Percentiles rank a stretch among this genome's conserved stretches.
Conservation (phyloP, 2,797 vertebrate species). For the Sebastes miniatus region DNA sequence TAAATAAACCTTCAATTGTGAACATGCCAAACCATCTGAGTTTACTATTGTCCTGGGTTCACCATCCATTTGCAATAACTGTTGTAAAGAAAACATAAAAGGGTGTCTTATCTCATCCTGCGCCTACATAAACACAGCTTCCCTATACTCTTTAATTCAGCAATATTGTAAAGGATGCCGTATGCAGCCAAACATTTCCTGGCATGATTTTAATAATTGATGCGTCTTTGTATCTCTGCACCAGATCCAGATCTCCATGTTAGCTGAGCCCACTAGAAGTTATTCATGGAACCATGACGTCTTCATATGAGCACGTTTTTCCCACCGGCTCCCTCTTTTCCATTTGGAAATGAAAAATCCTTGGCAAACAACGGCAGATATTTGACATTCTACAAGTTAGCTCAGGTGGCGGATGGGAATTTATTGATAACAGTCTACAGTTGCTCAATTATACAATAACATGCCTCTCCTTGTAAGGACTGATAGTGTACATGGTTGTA, state of each 20-base stretch:
- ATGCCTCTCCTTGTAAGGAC: background rate
- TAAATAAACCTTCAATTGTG: slow-evolving; percentile 17
- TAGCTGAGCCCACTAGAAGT: background rate
- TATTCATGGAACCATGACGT: background rate
- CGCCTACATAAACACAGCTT: background rate
- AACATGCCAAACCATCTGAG: slow-evolving; percentile 9
- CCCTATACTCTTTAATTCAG: background rate
- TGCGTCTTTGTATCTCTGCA: background rate
- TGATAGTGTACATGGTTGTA: background rate
- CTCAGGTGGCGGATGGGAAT: background rate
- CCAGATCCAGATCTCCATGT: background rate
- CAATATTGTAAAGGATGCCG: background rate
- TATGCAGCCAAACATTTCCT: slow-evolving; percentile 15
- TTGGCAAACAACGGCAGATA: slow-evolving; percentile 15
- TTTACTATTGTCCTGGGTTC: background rate
- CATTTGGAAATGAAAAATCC: slow-evolving; percentile 15
- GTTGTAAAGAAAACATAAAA: background rate
- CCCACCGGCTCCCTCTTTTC: background rate
- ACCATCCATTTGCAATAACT: slow-evolving; percentile 21
- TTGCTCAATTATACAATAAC: background rate
- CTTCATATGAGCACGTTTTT: slow-evolving; percentile 10
- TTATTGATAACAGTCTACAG: slow-evolving; percentile 5
- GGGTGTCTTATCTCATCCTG: background rate
- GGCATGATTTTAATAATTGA: slow-evolving; percentile 34
- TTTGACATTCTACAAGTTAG: slow-evolving; percentile 37